These are phyloP conservation scores for Calephelis perditalis DNA, from an alignment of 2,888 invertebrate species.

Conservation along the genomic window DNA sequence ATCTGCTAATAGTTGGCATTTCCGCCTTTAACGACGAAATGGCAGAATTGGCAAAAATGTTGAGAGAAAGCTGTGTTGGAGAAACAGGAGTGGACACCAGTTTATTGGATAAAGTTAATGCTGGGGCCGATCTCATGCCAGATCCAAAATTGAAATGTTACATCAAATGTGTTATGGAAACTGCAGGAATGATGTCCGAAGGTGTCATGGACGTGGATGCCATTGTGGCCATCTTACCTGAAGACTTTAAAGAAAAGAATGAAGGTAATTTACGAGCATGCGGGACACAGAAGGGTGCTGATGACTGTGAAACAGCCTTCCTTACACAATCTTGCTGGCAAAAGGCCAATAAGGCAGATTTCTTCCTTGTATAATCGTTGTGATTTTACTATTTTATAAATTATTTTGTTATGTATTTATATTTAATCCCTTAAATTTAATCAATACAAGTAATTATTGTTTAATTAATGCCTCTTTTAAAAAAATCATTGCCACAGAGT, in stretches of 20 bases:
- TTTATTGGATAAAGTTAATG: conserved; percentile 51
- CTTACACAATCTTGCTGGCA: conserved; percentile 67
- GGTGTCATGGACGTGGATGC: conserved; percentile 60
- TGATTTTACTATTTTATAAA: not conserved
- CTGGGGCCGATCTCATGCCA: conserved; percentile 47
- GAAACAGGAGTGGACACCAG: conserved; percentile 53
- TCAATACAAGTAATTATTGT: too few relatives aligned
- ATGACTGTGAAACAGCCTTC: conserved; percentile 63
- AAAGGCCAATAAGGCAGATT: conserved; percentile 47
- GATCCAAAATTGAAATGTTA: conserved; percentile 61
- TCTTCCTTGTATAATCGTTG: conserved; percentile 49
- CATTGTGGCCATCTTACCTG: conserved; percentile 55
- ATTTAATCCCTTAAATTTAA: not conserved
- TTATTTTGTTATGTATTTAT: not conserved
- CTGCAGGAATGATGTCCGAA: conserved; percentile 60
- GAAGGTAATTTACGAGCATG: conserved; percentile 45
- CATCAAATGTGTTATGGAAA: conserved; percentile 67
- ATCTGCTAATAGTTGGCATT: conserved; percentile 22
- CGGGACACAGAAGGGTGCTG: conserved; percentile 53
- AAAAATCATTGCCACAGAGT: too few relatives aligned
- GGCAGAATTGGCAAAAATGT: conserved; percentile 58
- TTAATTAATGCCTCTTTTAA: too few relatives aligned
- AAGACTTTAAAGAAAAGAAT: conserved; percentile 42
- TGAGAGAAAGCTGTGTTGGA: conserved; percentile 54
- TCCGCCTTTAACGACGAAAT: conserved; percentile 53